Evolutionary conservation across 2,888 invertebrate species (phyloP), one percentile per base, ranked within the genome.

Genomic region (Allacma fusca): DNA sequence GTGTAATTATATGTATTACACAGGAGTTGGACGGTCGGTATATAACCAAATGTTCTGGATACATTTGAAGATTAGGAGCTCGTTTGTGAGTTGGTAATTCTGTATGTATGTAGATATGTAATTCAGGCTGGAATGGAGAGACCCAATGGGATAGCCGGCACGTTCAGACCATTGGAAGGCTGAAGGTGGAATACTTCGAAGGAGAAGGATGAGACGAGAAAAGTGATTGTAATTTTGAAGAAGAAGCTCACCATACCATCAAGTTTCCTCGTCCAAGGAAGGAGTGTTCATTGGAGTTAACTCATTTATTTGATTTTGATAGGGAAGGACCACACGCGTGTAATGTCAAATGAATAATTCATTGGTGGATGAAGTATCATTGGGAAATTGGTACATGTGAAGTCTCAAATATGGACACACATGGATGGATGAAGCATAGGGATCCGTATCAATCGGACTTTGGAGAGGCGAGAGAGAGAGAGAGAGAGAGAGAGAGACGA

Each of bases 331-430:
- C 83, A 83, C 83, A 83, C 83, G 83, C 81, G 81, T 79, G 79
- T 81, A 80, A 82, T 83, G 83, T 82, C 81, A 81, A 80, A 83
- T 83, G 83, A 83, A 83, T 83, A 82, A 83, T 83, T 83, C 83
- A 83, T 67, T 67, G 69, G 70, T 75, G 50, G 40, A 70, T 75
- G 44, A 29, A 28, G 71, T 62, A 28, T 59, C 28, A 50, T 43
- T 50, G 16, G 73, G 34, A 59, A 73, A 50, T 59, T 59, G 7
- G 50, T 73, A 57, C 29, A 23, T 23, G 44, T 44, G 23, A 23
- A 29, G 43, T 19, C 21, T 68, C 21, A 26, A 74, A 50, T 43
- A 28, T 59, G 71, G 40, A 70, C 67, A 69, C 68, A 69, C 29
- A 70, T 70, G 29, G 50, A 72, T 64, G 64, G 65, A 74, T 65